Base-by-base conservation (phyloP, 1,140 invertebrate species). In the Plutomurus gul region DNA sequence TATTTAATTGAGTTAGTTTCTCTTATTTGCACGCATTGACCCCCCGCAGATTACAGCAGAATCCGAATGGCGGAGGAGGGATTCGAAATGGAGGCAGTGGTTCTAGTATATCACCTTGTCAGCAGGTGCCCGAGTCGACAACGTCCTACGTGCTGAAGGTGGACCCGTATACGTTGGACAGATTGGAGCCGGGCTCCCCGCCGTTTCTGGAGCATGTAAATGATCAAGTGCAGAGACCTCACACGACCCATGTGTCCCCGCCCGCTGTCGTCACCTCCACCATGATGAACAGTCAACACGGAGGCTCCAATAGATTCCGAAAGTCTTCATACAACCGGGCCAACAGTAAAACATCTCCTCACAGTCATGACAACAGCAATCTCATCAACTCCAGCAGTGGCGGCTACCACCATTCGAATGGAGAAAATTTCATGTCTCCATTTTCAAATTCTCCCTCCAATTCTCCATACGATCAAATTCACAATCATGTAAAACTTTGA, bases 101-200 rank as follows among this genome's bases (percentile, higher is more conserved):
- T 65, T 65, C 56, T 36, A 65, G 56, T 65, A 65, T 65, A 33
- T 65, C 56, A 3, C 56, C 56, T 36, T 65, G 56, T 65, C 56
- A 65, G 56, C 75, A 84, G 74, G 65, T 84, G 1, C 83, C 83
- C 43, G 83, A 84, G 71, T 84, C 83, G 16, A 84, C 83, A 22
- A 82, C 78, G 1, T 36, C 46, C 20, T 82, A 80, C 72, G 81
- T 81, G 0, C 70, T 84, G 1, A 84, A 84, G 71, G 83, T 84
- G 33, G 83, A 84, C 6, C 80, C 82, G 4, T 81, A 79, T 56
- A 75, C 78, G 3, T 33, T 83, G 18, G 82, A 82, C 33, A 30
- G 56, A n/a, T n/a, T 65, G 27, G 56, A 65, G 25, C 76, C 80
- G n/a, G 77, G 33, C 40, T 81, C 76, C 20, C 82, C 80, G 5